Percentiles rank a stretch among this genome's conserved stretches.
phyloP scores from a whole-genome alignment of 2,797 vertebrate species.

The Neosilurus hyrtlii region DNA sequence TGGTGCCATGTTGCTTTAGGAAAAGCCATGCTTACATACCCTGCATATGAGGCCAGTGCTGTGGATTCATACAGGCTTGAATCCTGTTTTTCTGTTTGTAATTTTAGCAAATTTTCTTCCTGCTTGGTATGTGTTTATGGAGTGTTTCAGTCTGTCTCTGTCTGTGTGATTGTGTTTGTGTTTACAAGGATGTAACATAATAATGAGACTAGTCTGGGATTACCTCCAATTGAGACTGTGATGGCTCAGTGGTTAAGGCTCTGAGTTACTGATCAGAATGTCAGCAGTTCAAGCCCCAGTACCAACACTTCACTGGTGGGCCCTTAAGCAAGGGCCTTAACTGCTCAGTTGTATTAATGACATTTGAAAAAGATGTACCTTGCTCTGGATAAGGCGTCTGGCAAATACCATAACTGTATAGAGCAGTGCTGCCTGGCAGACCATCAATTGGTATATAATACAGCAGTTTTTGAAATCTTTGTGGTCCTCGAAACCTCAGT shows the following conservation, averaged over 20 bases:
- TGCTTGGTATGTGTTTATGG: not conserved
- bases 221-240: conserved; percentile 15
- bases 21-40: conserved; percentile 13
- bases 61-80: not conserved
- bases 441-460: conserved; percentile 35
- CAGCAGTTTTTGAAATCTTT: conserved; percentile 4
- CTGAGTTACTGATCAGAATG: too few relatives aligned
- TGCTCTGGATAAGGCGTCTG: too few relatives aligned
- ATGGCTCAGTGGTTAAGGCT: too few relatives aligned
- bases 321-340: too few relatives aligned
- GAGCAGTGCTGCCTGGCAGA: conserved; percentile 2
- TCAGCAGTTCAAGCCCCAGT: too few relatives aligned
- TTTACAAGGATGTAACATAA: conserved; percentile 47
- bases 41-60: conserved; percentile 43
- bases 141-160: not conserved
- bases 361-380: too few relatives aligned
- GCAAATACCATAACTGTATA: too few relatives aligned
- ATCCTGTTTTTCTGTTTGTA: not conserved
- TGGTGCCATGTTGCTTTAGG: conserved; percentile 44
- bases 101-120: not conserved
- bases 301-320: too few relatives aligned
- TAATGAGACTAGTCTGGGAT: conserved; percentile 14
- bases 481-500: conserved; percentile 17
- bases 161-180: conserved; percentile 2
- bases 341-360: too few relatives aligned